Percentiles rank a stretch among this genome's conserved stretches.
These are phyloP conservation scores for Mamestra brassicae DNA, from an alignment of 2,888 invertebrate species.

Conservation along the genomic window DNA sequence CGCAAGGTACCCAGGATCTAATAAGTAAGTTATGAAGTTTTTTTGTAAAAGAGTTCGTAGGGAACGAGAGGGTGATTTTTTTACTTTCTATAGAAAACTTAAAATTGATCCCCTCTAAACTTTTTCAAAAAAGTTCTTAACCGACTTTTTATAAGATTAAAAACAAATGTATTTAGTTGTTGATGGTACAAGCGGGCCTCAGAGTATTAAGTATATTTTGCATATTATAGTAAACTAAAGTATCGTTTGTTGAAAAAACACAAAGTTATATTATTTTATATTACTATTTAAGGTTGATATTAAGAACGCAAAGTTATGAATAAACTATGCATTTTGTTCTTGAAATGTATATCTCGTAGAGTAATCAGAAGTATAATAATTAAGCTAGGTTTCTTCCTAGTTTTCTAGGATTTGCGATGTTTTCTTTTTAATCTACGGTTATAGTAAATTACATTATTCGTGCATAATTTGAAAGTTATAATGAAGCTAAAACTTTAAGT, in stretches of 20 bases:
- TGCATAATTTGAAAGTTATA: conserved; percentile 40
- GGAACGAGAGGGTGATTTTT: too few species aligned
- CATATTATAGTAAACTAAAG: neutral
- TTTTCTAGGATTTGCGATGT: neutral
- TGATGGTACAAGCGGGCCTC: neutral
- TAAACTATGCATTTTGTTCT: conserved; percentile 28
- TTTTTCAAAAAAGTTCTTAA: too few species aligned
- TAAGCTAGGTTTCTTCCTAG: neutral
- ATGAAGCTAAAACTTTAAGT: conserved; percentile 45
- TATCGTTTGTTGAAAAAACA: conserved; percentile 14
- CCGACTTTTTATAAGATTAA: too few species aligned
- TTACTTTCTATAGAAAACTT: too few species aligned
- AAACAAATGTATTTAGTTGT: neutral
- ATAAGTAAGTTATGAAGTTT: too few species aligned
- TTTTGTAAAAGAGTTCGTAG: too few species aligned
- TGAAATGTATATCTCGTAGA: neutral
- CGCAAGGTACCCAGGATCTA: too few species aligned
- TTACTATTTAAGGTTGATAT: neutral
- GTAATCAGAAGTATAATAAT: conserved; percentile 3
- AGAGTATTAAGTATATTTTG: neutral
- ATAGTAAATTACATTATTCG: conserved; percentile 37
- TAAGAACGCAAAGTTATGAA: neutral
- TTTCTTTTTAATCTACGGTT: neutral
- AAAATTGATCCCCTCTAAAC: too few species aligned
- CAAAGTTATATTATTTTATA: neutral